Evolutionary conservation across 2,888 invertebrate species (phyloP), one percentile per base, ranked within the genome.

Genomic region (Leptopterna dolabrata): DNA sequence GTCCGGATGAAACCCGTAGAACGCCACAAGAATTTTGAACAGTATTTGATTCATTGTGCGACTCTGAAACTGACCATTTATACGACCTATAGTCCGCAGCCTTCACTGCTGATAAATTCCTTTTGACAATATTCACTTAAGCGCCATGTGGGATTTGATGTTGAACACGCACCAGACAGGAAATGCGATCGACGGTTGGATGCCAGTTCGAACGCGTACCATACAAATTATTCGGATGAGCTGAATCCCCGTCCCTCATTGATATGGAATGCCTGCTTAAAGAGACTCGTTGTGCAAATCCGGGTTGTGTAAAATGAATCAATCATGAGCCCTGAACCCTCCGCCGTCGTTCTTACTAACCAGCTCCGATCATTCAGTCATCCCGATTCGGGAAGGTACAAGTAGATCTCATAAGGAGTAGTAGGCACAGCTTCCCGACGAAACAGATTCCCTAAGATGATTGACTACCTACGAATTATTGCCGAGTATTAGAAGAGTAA

Each of bases 241-340:
- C 63, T 63, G 24, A 63, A 63, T 63, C 63, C 24, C 13, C 63
- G 63, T 24, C 63, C 63, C 63, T 63, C 63, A 63, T 63, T 63
- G 63, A 63, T 63, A 63, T 63, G 63, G 63, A 63, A 24, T 63
- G 63, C 63, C 63, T 24, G 27, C 24, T 63, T 78, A 41, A 78
- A 78, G 78, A 45, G 78, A 43, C 78, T 78, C 27, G 36, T 78
- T 78, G 78, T 78, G 41, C 78, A 45, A 78, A 78, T 16, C 43
- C 45, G 43, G 45, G 45, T 78, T 45, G 45, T 43, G 41, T 41
- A 27, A 43, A 45, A 78, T 78, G 78, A 78, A 78, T 78, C 19
- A 78, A 19, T 78, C 78, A 78, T 78, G 78, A 78, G 19, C 45
- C 78, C n/a, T 45, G 63, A 63, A 19, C 1, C 24, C 19, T 9